phyloP scores from a whole-genome alignment of 2,888 invertebrate genomes.

The Drosophila algonquin region DNA sequence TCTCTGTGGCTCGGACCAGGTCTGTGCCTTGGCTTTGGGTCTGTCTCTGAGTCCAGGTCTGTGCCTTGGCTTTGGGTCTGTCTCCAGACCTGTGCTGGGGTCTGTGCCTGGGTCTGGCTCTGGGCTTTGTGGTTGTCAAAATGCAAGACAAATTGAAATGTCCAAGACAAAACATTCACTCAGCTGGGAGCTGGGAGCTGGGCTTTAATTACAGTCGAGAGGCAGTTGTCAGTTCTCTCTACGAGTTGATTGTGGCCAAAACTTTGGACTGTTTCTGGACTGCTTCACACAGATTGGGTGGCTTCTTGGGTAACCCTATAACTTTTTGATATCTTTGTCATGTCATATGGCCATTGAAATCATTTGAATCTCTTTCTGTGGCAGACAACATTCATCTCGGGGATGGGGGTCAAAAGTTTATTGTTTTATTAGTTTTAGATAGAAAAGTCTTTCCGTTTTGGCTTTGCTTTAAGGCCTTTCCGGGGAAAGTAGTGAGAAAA shows the following conservation, averaged over 20 bases:
- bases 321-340: neutral
- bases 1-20: too few species aligned
- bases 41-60: too few species aligned
- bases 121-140: slow-evolving; percentile 29
- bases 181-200: slow-evolving; percentile 3
- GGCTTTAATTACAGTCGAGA: slow-evolving; percentile 38
- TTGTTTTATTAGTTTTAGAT: too few species aligned
- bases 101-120: neutral
- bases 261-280: neutral
- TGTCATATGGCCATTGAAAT: neutral
- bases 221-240: neutral
- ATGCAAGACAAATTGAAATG: slow-evolving; percentile 43
- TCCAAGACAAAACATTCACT: slow-evolving; percentile 32
- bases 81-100: too few species aligned
- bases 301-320: neutral
- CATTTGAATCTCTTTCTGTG: neutral
- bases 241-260: neutral
- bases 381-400: neutral
- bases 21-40: too few species aligned
- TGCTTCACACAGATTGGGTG: neutral
- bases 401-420: too few species aligned
- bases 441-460: too few species aligned
- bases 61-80: neutral
- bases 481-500: too few species aligned
- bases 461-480: too few species aligned